Conservation (phyloP, 2,797 vertebrate species). For the Erethizon dorsatum region DNA sequence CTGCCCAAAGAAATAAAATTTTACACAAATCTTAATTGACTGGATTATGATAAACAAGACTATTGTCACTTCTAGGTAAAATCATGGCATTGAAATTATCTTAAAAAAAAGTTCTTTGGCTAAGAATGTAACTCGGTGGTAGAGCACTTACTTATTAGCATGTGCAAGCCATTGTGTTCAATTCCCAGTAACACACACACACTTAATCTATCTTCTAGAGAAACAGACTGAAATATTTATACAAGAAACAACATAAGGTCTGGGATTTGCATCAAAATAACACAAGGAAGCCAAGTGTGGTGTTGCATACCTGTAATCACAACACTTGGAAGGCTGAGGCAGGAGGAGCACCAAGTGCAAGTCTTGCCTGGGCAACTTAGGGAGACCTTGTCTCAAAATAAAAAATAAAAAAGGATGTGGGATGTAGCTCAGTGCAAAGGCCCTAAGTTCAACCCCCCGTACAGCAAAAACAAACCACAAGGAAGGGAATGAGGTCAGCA, state of each 20-base stretch:
- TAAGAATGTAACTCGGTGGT: not conserved
- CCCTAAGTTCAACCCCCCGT: not conserved
- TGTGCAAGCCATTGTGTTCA: not conserved
- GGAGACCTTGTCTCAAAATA: not conserved
- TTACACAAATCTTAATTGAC: not conserved
- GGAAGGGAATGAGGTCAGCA: not conserved
- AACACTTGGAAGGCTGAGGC: not conserved
- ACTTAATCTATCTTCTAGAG: not conserved
- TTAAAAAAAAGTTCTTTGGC: not conserved
- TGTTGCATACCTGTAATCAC: not conserved
- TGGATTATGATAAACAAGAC: slow-evolving; percentile 43
- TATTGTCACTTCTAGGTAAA: slow-evolving; percentile 44
- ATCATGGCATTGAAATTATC: slow-evolving; percentile 1
- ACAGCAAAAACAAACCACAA: not conserved
- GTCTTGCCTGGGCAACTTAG: not conserved
- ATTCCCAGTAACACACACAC: not conserved
- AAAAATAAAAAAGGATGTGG: not conserved
- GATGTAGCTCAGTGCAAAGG: not conserved
- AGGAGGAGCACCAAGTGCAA: not conserved
- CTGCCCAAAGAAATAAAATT: not conserved
- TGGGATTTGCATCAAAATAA: slow-evolving; percentile 42
- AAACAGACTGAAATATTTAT: slow-evolving; percentile 49
- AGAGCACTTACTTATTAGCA: not conserved
- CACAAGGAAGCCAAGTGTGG: not conserved
- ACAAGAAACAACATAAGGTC: not conserved